phyloP scores from a whole-genome alignment of 2,797 vertebrate species.

The Pterois miles region DNA sequence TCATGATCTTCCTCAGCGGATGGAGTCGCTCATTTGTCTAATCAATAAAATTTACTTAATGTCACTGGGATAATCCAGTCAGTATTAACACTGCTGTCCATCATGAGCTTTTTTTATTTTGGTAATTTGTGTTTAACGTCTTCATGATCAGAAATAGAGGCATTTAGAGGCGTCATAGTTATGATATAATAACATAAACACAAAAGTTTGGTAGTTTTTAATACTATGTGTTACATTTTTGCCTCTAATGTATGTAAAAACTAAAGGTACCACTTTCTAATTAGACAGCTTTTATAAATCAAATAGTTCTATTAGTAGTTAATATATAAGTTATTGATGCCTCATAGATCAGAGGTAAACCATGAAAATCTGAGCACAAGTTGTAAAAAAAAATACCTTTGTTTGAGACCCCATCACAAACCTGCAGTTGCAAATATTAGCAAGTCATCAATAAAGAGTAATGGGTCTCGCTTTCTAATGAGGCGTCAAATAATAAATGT shows the following conservation, averaged over 20 bases:
- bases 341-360: background rate
- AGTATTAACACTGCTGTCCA: background rate
- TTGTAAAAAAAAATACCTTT: background rate
- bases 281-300: no score
- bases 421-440: background rate
- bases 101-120: no score
- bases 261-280: no score
- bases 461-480: background rate
- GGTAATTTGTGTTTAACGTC: no score
- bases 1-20: background rate
- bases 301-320: background rate
- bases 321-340: background rate
- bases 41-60: background rate
- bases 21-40: background rate
- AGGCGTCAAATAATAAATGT: background rate
- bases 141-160: no score
- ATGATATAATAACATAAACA: no score
- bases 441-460: background rate
- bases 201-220: background rate
- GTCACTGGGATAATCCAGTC: background rate
- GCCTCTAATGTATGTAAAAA: no score
- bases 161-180: no score
- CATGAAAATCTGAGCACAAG: background rate
- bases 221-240: background rate
- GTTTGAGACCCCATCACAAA: background rate